These are phyloP conservation scores for Siphlonurus alternatus DNA, from an alignment of 2,888 invertebrate genomes.

Conservation along the genomic window DNA sequence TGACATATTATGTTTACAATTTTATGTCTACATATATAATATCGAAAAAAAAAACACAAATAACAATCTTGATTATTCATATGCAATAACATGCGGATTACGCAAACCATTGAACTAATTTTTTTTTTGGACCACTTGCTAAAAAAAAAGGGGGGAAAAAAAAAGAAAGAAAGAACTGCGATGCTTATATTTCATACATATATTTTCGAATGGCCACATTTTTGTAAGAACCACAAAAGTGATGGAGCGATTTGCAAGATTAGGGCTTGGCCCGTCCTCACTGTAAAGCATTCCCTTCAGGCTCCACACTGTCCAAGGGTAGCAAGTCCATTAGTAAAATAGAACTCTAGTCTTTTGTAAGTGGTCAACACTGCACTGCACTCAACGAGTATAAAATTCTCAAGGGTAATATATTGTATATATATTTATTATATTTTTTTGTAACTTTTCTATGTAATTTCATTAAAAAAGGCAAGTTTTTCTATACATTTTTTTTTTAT, in stretches of 20 bases:
- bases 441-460: not conserved
- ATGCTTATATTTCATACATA: not conserved
- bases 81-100: constrained; percentile 9
- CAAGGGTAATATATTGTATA: not conserved
- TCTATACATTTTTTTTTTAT: too few relatives aligned
- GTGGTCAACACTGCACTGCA: not conserved
- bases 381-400: not conserved
- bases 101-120: constrained; percentile 9
- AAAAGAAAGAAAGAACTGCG: not conserved
- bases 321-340: not conserved
- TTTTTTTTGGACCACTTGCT: constrained; percentile 7
- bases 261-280: constrained; percentile 1
- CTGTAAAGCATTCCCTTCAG: not conserved
- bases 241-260: constrained; percentile 2
- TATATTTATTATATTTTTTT: not conserved
- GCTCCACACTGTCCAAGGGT: not conserved
- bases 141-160: constrained; percentile 5
- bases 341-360: not conserved
- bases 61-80: constrained; percentile 8
- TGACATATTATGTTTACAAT: constrained; percentile 3
- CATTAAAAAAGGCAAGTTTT: not conserved
- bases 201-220: not conserved
- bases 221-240: constrained; percentile 6
- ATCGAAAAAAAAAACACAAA: constrained; percentile 6
- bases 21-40: constrained; percentile 5